A percentile compares a stretch with the other conserved stretches of the same genome.
phyloP scores from a whole-genome alignment of 2,113 vertebrate species.

The Oreocharis arfaki region DNA sequence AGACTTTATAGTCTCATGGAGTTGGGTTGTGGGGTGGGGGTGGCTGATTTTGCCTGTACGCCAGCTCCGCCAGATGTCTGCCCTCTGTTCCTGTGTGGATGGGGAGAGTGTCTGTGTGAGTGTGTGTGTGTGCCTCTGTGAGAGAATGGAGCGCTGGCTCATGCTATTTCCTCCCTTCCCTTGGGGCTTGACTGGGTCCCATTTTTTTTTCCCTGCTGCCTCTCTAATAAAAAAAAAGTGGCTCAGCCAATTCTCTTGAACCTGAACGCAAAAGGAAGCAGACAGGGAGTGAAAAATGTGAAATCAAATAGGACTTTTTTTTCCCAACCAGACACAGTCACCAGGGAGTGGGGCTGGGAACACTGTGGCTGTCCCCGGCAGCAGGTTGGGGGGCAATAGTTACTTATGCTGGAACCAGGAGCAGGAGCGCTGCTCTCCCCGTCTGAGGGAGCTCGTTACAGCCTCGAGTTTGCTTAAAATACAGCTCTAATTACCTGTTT shows the following conservation, averaged over 20 bases:
- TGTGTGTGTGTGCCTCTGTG: neutral
- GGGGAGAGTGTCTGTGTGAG: neutral
- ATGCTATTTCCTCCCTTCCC: slow-evolving; percentile 13
- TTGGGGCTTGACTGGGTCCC: neutral
- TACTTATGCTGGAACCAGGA: neutral
- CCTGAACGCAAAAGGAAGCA: neutral
- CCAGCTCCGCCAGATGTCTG: neutral
- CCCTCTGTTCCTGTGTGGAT: neutral
- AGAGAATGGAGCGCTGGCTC: neutral
- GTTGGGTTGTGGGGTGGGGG: neutral
- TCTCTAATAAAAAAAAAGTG: slow-evolving; percentile 25
- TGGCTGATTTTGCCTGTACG: neutral
- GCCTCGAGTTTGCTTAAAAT: slow-evolving; percentile 29
- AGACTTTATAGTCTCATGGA: neutral
- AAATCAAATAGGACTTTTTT: neutral
- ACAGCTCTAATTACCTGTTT: slow-evolving; percentile 57
- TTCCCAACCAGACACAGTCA: rapidly evolving
- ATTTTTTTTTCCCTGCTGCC: neutral
- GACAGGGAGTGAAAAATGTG: slow-evolving; percentile 41
- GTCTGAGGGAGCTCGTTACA: neutral
- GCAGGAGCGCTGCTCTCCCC: neutral
- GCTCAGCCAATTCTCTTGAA: slow-evolving; percentile 36
- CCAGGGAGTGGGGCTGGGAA: neutral
- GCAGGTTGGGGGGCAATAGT: neutral
- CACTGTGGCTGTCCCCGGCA: rapidly evolving